Base-by-base conservation (phyloP, 53 echinoderm and acorn worm genomes). In the Hippasteria phrygiana region DNA sequence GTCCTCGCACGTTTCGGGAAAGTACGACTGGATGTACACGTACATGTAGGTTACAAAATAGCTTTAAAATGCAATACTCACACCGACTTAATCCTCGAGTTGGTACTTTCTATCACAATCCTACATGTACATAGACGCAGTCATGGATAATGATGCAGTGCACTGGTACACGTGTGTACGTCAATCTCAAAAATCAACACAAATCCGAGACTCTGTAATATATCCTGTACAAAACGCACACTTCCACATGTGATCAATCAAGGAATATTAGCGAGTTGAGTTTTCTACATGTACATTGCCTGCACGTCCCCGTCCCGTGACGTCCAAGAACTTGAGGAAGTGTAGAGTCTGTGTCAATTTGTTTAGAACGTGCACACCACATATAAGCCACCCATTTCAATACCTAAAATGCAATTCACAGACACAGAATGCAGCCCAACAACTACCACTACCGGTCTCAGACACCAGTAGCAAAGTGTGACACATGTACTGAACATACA, bases 1-100 rank as follows among this genome's bases (percentile, higher is more conserved):
- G 5, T 45, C 46, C 11, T 45, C 11, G 6, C 46, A 45, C 11
- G 5, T 45, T 45, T 7, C 5, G 46, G 46, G 59, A 20, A 4
- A 20, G 24, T 56, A 56, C 59, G n/a, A n/a, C n/a, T n/a, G n/a
- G n/a, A 48, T 56, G 59, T 56, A 56, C 59, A 56, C 24, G 59
- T 56, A 56, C 18, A 56, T 56, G 20, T 56, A 56, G 4, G 24
- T 56, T 20, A 20, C 59, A 56, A 56, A 22, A 16, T 20, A 22
- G 10, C 8, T 56, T 56, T 20, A 5, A 45, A 5, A 45, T 7
- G 46, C 11, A 45, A 45, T 7, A 45, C 11, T 45, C 46, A 5
- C 46, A 45, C 11, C 46, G 11, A 7, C 6, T 5, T 7, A 45
- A 45, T 11, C 46, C 11, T 45, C 11, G 6, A 45, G 11, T 45